Evolutionary conservation across 1,140 invertebrate genomes (phyloP).

Genomic region (Sarcophaga peregrina): DNA sequence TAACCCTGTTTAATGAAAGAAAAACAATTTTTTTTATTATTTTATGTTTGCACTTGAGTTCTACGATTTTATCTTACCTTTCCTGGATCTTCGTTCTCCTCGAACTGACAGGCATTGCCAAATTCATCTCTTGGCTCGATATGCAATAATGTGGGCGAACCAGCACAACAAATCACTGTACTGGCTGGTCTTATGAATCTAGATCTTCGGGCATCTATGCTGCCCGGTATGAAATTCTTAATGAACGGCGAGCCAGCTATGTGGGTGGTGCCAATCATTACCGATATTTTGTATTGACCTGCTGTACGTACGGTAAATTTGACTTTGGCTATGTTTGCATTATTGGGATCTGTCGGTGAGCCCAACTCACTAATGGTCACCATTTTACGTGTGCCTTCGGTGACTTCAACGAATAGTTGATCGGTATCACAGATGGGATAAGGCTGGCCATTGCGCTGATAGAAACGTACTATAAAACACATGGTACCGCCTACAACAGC

Average conservation of each 20-base stretch:
- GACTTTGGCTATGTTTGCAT: slow-evolving; percentile 85
- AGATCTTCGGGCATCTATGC: slow-evolving; percentile 85
- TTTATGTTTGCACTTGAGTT: too few relatives aligned
- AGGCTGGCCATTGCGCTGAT: slow-evolving; percentile 89
- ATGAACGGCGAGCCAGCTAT: slow-evolving; percentile 74
- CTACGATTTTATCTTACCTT: slow-evolving; percentile 63
- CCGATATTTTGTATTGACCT: slow-evolving; percentile 86
- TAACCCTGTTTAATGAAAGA: slow-evolving; percentile 68
- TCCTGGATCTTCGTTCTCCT: slow-evolving; percentile 71
- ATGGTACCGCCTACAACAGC: slow-evolving; percentile 88
- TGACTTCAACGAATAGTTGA: slow-evolving; percentile 86
- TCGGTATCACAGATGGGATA: slow-evolving; percentile 93
- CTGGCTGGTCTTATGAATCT: slow-evolving; percentile 87
- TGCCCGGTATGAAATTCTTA: slow-evolving; percentile 74
- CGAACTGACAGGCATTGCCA: slow-evolving; percentile 83
- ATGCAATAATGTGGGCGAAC: slow-evolving; percentile 80
- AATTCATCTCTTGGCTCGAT: slow-evolving; percentile 91
- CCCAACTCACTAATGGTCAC: slow-evolving; percentile 87
- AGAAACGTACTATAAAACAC: slow-evolving; percentile 90
- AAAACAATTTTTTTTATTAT: not conserved
- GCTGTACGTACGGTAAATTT: slow-evolving; percentile 92
- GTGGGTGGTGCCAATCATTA: slow-evolving; percentile 77
- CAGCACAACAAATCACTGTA: slow-evolving; percentile 85
- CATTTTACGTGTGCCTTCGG: slow-evolving; percentile 84
- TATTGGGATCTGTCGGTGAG: slow-evolving; percentile 83